Evolutionary conservation across 1,140 invertebrate genomes (phyloP).

Genomic region (Drosophila varians): DNA sequence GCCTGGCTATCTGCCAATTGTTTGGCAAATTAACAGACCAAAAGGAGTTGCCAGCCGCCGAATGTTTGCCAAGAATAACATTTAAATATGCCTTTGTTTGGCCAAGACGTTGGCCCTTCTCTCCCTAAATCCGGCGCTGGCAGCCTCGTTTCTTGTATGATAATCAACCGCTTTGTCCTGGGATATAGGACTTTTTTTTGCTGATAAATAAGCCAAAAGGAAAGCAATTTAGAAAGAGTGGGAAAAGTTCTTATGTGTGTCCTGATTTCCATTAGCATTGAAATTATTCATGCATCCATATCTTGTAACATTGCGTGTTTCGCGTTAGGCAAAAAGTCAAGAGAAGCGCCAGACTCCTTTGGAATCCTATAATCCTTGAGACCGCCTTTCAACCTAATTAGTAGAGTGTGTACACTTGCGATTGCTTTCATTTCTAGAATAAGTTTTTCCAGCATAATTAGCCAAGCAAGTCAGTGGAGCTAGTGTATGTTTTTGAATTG

Average conservation of each 20-base stretch:
- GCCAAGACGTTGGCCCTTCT: slow-evolving; percentile 38
- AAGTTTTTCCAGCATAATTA: slow-evolving; percentile 56
- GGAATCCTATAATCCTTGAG: slow-evolving; percentile 24
- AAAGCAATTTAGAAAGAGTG: no score
- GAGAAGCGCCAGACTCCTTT: background rate
- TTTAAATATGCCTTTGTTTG: slow-evolving; percentile 80
- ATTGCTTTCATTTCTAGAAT: slow-evolving; percentile 41
- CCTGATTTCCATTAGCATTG: slow-evolving; percentile 46
- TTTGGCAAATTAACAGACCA: slow-evolving; percentile 78
- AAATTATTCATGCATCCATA: slow-evolving; percentile 69
- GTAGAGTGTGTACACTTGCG: slow-evolving; percentile 19
- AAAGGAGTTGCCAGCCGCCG: slow-evolving; percentile 50
- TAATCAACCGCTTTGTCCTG: slow-evolving; percentile 10
- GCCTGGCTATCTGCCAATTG: slow-evolving; percentile 77
- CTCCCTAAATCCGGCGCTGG: slow-evolving; percentile 3
- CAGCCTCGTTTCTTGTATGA: slow-evolving; percentile 9
- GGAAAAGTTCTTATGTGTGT: background rate
- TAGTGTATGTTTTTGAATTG: slow-evolving; percentile 22
- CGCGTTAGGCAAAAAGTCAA: slow-evolving; percentile 41
- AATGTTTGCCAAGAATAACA: slow-evolving; percentile 70
- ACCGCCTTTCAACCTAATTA: slow-evolving; percentile 59
- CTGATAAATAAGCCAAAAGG: no score
- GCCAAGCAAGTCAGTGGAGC: slow-evolving; percentile 11
- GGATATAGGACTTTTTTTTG: no score
- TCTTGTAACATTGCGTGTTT: slow-evolving; percentile 71